phyloP scores from a whole-genome alignment of 2,113 vertebrate genomes.

The Gobius niger region DNA sequence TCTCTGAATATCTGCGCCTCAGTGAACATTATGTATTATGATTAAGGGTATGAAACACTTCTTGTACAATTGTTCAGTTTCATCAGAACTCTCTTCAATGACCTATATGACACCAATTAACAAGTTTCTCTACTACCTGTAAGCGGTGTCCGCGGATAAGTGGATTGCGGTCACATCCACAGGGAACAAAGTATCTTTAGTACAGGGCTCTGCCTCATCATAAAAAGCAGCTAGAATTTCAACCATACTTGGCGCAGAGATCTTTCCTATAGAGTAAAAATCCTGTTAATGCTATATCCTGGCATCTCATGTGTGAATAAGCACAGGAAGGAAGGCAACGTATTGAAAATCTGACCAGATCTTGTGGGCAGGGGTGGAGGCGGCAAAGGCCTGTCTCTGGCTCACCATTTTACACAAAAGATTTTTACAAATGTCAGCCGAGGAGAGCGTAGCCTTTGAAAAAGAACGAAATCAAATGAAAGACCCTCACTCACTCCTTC shows the following conservation, averaged over 20 bases:
- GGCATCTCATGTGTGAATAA: constrained; percentile 43
- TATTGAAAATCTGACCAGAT: constrained; percentile 57
- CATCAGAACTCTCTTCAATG: too few relatives aligned
- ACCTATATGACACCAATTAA: neutral
- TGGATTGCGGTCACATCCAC: neutral
- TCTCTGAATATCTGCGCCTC: too few relatives aligned
- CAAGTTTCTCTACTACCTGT: neutral
- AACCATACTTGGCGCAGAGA: neutral
- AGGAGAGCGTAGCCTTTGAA: constrained; percentile 53
- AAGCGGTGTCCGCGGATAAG: neutral
- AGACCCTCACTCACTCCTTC: constrained; percentile 48
- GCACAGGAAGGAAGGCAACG: constrained; percentile 31
- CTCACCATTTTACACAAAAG: constrained; percentile 67
- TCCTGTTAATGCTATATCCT: constrained; percentile 37
- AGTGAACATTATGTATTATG: too few relatives aligned
- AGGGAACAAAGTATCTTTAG: neutral
- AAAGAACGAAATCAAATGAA: constrained; percentile 46
- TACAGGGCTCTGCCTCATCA: too few relatives aligned
- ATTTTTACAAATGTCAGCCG: constrained; percentile 67
- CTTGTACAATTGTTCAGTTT: too few relatives aligned
- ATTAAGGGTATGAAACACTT: too few relatives aligned
- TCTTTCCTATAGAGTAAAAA: constrained; percentile 17
- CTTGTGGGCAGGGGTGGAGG: constrained; percentile 57
- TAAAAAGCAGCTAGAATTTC: neutral
- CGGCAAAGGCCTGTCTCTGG: constrained; percentile 57